These are phyloP conservation scores for Bolborhynchus lineola DNA, from an alignment of 2,113 vertebrate species.

Conservation along the genomic window DNA sequence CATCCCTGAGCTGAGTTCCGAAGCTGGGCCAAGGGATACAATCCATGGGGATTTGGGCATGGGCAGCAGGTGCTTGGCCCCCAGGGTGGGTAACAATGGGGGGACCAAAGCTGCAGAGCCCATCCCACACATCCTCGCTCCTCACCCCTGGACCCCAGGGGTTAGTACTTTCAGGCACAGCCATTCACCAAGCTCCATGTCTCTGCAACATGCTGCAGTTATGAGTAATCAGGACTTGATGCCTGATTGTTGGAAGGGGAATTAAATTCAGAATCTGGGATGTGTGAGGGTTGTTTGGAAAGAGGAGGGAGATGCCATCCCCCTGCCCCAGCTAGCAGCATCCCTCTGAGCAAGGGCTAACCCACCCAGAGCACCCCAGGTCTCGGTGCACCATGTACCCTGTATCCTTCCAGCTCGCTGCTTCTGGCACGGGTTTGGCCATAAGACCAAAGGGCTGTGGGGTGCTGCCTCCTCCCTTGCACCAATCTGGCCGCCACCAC, in stretches of 20 bases:
- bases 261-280: background rate
- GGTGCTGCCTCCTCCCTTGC: background rate
- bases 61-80: rapidly evolving
- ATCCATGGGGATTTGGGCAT: background rate
- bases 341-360: rapidly evolving
- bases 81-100: background rate
- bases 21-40: background rate
- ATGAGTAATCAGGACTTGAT: conserved; percentile 40
- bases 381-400: rapidly evolving
- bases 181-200: background rate
- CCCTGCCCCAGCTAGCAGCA: background rate
- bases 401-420: background rate
- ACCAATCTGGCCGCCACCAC: rapidly evolving
- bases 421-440: background rate
- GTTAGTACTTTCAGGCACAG: background rate
- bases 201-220: conserved; percentile 46
- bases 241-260: background rate
- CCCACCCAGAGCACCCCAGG: background rate
- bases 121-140: rapidly evolving
- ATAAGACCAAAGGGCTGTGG: background rate
- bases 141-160: rapidly evolving
- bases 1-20: rapidly evolving
- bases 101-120: background rate
- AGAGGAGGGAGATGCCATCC: background rate
- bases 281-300: background rate